These are phyloP conservation scores for Odontomachus brunneus DNA, from an alignment of 1,140 invertebrate genomes.

Conservation along the genomic window DNA sequence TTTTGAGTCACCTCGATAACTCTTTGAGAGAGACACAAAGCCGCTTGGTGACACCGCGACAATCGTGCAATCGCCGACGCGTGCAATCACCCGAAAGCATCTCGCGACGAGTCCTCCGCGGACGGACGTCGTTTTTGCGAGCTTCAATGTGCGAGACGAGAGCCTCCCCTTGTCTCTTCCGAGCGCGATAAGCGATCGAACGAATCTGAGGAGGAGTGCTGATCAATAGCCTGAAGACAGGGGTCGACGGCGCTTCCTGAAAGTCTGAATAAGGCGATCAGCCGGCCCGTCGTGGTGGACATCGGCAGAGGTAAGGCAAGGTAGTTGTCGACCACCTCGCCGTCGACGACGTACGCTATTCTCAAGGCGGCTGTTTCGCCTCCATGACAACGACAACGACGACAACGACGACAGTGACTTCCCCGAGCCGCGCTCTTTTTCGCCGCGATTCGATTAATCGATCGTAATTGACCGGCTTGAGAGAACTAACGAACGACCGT, in stretches of 20 bases:
- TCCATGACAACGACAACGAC: slow-evolving; percentile 46
- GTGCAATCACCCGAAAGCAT: not conserved
- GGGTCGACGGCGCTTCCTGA: slow-evolving; percentile 46
- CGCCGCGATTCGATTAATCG: slow-evolving; percentile 61
- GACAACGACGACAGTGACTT: slow-evolving; percentile 37
- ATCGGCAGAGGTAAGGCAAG: slow-evolving; percentile 39
- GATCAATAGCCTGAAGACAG: not conserved
- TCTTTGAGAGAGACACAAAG: no score
- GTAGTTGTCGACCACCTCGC: not conserved
- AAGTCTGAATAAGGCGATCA: slow-evolving; percentile 68
- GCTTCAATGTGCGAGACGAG: not conserved
- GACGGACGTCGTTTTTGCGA: not conserved
- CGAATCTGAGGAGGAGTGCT: not conserved
- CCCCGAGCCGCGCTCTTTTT: slow-evolving; percentile 21
- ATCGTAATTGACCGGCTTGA: slow-evolving; percentile 61
- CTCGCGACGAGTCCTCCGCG: not conserved
- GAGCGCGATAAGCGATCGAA: not conserved
- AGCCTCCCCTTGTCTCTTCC: not conserved
- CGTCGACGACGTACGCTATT: slow-evolving; percentile 37
- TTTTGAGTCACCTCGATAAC: no score
- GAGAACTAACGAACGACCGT: slow-evolving; percentile 35
- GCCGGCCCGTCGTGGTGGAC: not conserved
- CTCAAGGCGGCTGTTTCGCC: no score
- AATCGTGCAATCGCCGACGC: not conserved
- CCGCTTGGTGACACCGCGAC: not conserved